Conservation (phyloP, 2,113 vertebrate species). For the Megaceryle maxima region DNA sequence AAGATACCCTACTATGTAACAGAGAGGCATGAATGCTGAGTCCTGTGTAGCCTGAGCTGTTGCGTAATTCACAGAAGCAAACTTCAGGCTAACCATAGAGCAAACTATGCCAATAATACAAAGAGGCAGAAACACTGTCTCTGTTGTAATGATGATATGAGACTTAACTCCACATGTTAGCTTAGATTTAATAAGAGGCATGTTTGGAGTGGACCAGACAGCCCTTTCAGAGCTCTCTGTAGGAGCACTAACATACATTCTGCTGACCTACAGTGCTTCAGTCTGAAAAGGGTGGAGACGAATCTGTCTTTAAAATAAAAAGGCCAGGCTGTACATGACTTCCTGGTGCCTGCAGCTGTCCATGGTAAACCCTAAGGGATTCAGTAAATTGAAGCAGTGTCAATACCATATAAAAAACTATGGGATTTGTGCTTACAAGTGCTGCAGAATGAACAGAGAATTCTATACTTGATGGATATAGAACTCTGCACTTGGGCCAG, state of each 20-base stretch:
- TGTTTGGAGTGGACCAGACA: not conserved
- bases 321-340: not conserved
- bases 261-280: not conserved
- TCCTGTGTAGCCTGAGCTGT: not conserved
- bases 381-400: not conserved
- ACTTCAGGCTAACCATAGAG: not conserved
- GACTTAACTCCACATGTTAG: not conserved
- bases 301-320: not conserved
- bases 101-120: not conserved
- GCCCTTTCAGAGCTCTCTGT: not conserved
- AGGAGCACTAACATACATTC: not conserved
- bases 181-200: not conserved
- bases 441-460: not conserved
- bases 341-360: not conserved
- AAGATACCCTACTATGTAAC: not conserved
- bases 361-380: not conserved
- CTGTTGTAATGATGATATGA: not conserved
- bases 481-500: rapidly evolving
- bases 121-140: not conserved
- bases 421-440: rapidly evolving
- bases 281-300: not conserved
- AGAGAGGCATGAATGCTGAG: not conserved
- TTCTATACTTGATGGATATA: rapidly evolving
- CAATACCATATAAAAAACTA: rapidly evolving
- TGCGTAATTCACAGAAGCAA: not conserved